Conservation (phyloP, 2,113 vertebrate genomes). For the Mormyrus iriodes region DNA sequence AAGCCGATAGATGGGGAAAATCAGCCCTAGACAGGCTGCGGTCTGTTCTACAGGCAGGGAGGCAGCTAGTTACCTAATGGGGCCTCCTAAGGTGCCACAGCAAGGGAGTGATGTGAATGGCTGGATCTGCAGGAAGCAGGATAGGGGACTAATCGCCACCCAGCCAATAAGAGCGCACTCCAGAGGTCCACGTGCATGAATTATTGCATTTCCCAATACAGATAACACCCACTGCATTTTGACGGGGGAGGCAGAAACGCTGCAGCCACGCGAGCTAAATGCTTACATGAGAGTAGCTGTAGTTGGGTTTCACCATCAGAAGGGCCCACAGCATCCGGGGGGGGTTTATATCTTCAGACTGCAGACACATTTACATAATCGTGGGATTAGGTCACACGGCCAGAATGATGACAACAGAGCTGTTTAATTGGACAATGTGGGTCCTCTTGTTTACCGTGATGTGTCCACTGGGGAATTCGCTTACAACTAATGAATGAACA, state of each 20-base stretch:
- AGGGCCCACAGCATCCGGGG: no score
- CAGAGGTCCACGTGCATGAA: constrained; percentile 57
- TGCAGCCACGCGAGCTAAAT: not conserved
- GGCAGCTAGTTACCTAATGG: not conserved
- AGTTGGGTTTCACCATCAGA: not conserved
- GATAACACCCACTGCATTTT: constrained; percentile 43
- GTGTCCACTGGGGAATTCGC: not conserved
- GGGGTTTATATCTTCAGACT: not conserved
- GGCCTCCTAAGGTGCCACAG: not conserved
- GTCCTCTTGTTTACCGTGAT: not conserved
- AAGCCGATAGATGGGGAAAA: not conserved
- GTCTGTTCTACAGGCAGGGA: not conserved
- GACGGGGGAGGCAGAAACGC: constrained; percentile 39
- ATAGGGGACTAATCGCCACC: constrained; percentile 49
- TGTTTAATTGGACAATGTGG: not conserved
- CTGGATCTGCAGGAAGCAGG: not conserved
- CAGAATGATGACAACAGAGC: not conserved
- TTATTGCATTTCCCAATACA: constrained; percentile 62
- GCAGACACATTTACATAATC: not conserved
- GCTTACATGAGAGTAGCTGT: not conserved
- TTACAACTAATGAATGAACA: not conserved
- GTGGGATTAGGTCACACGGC: not conserved
- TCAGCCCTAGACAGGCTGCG: not conserved
- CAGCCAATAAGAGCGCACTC: constrained; percentile 51
- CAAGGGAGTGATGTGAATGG: not conserved